phyloP scores from a whole-genome alignment of 2,888 invertebrate genomes.

The Parasteatoda lunata region DNA sequence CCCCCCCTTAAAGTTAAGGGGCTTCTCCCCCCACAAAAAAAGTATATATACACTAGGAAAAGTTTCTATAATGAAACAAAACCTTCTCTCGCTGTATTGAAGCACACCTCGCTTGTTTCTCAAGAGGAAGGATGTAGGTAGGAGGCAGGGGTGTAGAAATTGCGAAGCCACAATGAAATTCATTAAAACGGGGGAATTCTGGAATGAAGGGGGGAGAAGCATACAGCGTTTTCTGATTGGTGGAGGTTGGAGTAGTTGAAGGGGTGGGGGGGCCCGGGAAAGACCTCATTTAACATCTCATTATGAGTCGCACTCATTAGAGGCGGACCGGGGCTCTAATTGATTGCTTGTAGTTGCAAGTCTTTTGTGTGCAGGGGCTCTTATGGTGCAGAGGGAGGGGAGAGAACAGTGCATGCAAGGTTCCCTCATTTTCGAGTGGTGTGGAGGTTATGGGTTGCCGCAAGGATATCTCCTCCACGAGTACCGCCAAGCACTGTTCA shows the following conservation, averaged over 20 bases:
- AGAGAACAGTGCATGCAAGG: conserved; percentile 4
- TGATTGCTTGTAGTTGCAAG: conserved; percentile 63
- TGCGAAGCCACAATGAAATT: conserved; percentile 65
- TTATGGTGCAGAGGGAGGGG: background rate
- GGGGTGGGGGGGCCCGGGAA: conserved; percentile 32
- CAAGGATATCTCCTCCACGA: background rate
- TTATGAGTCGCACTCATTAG: conserved; percentile 66
- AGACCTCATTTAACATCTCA: conserved; percentile 68
- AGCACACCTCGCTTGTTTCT: conserved; percentile 65
- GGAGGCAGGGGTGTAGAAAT: conserved; percentile 4
- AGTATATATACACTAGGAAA: conserved; percentile 22
- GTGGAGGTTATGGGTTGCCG: conserved; percentile 48
- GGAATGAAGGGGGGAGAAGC: conserved; percentile 13
- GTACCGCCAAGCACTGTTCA: conserved; percentile 57
- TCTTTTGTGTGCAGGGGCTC: conserved; percentile 52
- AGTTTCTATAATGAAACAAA: conserved; percentile 66
- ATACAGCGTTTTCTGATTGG: conserved; percentile 52
- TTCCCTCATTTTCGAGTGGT: conserved; percentile 38
- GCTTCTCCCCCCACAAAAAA: conserved; percentile 1
- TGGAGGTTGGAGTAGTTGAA: conserved; percentile 21
- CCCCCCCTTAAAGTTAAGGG: conserved; percentile 30
- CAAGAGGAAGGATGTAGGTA: conserved; percentile 21
- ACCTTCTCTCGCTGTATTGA: conserved; percentile 45
- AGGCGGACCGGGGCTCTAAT: conserved; percentile 61
- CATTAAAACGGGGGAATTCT: conserved; percentile 52